phyloP scores from a whole-genome alignment of 2,113 vertebrate genomes.

The Paedocypris sp. region DNA sequence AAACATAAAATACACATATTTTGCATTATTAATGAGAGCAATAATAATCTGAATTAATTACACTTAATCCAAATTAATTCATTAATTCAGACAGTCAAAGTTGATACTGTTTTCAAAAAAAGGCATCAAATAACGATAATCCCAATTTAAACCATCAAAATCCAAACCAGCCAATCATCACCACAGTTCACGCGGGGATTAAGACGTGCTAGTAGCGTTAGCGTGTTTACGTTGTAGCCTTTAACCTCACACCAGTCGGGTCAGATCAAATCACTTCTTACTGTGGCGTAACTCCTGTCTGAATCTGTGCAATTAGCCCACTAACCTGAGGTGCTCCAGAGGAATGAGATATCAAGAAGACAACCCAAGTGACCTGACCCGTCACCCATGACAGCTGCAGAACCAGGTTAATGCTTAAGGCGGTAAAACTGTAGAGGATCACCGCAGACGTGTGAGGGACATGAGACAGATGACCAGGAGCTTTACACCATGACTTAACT shows the following conservation, averaged over 20 bases:
- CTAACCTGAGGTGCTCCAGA: background rate
- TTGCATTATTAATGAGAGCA: no score
- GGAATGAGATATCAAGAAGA: background rate
- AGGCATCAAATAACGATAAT: no score
- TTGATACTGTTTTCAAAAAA: no score
- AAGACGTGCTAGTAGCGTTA: background rate
- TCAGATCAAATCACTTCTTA: slow-evolving; percentile 7
- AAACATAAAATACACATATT: no score
- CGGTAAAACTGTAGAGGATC: background rate
- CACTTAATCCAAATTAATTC: no score
- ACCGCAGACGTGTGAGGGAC: background rate
- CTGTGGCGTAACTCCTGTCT: background rate
- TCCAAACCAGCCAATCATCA: no score
- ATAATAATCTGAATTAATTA: no score
- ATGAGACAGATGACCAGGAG: background rate
- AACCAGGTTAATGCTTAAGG: background rate
- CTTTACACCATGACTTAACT: background rate
- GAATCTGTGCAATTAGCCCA: slow-evolving; percentile 9
- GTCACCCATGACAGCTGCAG: slow-evolving; percentile 2
- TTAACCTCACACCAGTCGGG: background rate
- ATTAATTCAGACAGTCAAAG: no score
- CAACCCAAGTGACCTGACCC: slow-evolving; percentile 10
- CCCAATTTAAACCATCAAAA: no score
- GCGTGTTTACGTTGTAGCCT: background rate
- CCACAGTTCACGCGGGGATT: no score